Percentiles rank a stretch among this genome's conserved stretches.
Evolutionary conservation across 2,797 vertebrate species (phyloP).

Genomic region (Catamblyrhynchus diadema): DNA sequence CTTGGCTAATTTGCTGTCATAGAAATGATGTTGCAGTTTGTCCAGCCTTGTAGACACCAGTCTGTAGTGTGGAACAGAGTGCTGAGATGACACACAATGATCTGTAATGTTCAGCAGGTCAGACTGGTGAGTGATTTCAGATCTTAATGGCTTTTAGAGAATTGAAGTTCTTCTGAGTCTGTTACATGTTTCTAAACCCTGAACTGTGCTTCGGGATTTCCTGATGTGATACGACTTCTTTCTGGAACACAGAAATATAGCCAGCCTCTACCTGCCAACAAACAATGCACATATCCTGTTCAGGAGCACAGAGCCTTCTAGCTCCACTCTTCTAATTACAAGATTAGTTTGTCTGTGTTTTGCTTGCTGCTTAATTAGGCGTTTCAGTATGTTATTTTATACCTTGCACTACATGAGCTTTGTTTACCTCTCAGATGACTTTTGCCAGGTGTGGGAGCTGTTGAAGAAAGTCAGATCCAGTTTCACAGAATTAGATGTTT

Average conservation of each 20-base stretch:
- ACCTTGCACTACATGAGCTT: not conserved
- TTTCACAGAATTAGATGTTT: not conserved
- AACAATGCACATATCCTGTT: not conserved
- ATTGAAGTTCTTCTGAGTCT: not conserved
- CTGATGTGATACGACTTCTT: not conserved
- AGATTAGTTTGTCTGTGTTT: not conserved
- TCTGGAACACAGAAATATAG: not conserved
- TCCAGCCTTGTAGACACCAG: not conserved
- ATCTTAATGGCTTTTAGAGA: not conserved
- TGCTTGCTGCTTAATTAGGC: not conserved
- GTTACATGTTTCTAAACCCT: not conserved
- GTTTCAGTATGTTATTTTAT: not conserved
- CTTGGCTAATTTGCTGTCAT: fast-evolving
- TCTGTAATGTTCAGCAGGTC: not conserved
- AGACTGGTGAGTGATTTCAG: not conserved
- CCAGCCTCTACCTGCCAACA: not conserved
- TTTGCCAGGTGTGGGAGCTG: not conserved
- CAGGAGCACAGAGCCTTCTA: not conserved
- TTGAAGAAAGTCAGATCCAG: not conserved
- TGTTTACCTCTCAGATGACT: not conserved
- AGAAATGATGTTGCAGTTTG: not conserved
- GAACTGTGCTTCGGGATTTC: not conserved
- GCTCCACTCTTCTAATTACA: not conserved
- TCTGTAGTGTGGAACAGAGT: not conserved
- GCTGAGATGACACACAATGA: not conserved